A percentile compares a stretch with the other conserved stretches of the same genome.
phyloP scores from a whole-genome alignment of 2,113 vertebrate species.

The Pseudolaguvia tuberculata region DNA sequence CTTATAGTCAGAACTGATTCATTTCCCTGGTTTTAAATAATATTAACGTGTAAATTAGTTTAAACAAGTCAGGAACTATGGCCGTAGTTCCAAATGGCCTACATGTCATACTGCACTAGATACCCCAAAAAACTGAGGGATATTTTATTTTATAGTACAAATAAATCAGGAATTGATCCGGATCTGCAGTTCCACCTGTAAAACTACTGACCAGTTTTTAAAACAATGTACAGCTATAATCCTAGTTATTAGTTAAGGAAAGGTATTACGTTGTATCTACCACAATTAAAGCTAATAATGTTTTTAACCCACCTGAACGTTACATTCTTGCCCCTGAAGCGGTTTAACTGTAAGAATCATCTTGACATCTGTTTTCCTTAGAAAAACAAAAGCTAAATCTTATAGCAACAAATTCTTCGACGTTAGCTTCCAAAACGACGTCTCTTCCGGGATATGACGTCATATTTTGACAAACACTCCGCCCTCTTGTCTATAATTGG shows the following conservation, averaged over 20 bases:
- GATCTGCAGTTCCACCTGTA: not conserved
- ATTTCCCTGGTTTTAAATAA: too few relatives aligned
- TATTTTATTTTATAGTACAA: not conserved
- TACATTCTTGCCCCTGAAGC: conserved; percentile 74
- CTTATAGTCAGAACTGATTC: too few relatives aligned
- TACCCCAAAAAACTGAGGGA: not conserved
- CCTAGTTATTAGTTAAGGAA: not conserved
- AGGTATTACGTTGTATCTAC: not conserved
- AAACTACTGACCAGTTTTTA: not conserved
- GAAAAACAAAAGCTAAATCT: not conserved
- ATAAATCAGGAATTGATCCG: too few relatives aligned
- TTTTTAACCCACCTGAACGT: conserved; percentile 61
- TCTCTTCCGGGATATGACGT: conserved; percentile 33
- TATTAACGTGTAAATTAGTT: too few relatives aligned
- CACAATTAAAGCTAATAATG: not conserved
- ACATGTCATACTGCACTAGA: not conserved
- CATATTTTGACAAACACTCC: not conserved
- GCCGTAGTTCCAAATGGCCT: not conserved
- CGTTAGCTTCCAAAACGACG: conserved; percentile 9
- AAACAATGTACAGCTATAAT: not conserved
- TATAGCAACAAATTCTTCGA: not conserved
- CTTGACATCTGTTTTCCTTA: conserved; percentile 42
- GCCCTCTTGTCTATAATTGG: not conserved
- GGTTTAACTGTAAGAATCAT: conserved; percentile 76
- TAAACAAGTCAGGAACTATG: not conserved